Evolutionary conservation across 2,888 invertebrate genomes (phyloP), one percentile per base, ranked within the genome.

Genomic region (Micoletzkya japonica): DNA sequence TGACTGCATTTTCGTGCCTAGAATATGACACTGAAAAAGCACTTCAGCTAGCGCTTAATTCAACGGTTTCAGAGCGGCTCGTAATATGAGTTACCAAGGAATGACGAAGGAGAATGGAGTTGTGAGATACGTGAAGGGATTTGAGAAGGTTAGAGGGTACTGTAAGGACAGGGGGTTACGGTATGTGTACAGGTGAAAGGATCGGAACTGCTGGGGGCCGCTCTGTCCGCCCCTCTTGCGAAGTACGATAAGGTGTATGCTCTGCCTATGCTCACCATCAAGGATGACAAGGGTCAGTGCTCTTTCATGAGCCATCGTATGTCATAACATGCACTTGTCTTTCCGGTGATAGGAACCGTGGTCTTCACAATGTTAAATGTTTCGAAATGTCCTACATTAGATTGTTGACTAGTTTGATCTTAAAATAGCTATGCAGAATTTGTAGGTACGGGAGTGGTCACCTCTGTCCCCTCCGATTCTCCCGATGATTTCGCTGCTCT

Each of bases 401-500:
- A 14, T 44, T 14, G 10, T 44, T 10, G 10, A 44, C 10, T 44
- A 10, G 44, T 14, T 44, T 20, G 44, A 44, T 44, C 44, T 10
- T 14, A 14, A 44, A 44, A 44, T 44, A 44, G 44, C 44, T 20
- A 20, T 44, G 44, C 10, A 14, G 10, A 44, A 44, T 44, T 6
- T 59, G 30, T 75, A 87, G 87, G 97, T 24, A 98, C 98, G 0
- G 98, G 97, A 2, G 90, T 98, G 44, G 98, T 99, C 0, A 95
- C 95, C 0, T 95, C 95, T 78, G 98, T 98, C 0, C 97, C 96
- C 0, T 97, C 97, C 0, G 98, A 98, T 88, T 93, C 98, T 0
- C 97, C 98, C 0, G 98, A 99, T 87, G 98, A 98, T 87, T 97
- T 92, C 87, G 96, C 96, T 0, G 97, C 97, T 6, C 89, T 98